A percentile compares a stretch with the other conserved stretches of the same genome.
These are phyloP conservation scores for Eremophila alpestris DNA, from an alignment of 2,797 vertebrate genomes.

Conservation along the genomic window DNA sequence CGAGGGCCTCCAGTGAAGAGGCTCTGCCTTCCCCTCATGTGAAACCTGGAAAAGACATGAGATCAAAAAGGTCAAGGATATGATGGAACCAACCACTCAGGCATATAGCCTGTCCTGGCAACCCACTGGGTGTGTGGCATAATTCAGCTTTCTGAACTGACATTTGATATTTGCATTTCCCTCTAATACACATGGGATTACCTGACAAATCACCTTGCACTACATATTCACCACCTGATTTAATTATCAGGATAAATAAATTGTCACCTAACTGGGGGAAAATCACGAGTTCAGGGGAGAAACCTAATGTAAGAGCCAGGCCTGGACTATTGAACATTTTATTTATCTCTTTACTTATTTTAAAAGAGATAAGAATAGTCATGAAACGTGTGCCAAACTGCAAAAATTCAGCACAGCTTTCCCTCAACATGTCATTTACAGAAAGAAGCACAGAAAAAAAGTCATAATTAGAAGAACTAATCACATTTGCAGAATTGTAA, in stretches of 20 bases:
- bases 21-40: neutral
- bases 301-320: neutral
- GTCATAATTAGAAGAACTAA: neutral
- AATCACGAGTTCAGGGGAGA: neutral
- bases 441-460: neutral
- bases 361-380: neutral
- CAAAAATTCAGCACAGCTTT: neutral
- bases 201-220: slow-evolving; percentile 10
- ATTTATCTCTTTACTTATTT: neutral
- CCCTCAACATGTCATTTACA: neutral
- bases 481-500: neutral
- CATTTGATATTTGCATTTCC: neutral
- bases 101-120: neutral
- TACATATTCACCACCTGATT: neutral
- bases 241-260: slow-evolving; percentile 34
- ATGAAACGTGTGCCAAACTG: neutral
- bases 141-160: slow-evolving; percentile 6
- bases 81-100: neutral
- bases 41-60: neutral
- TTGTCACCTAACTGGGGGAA: neutral
- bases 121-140: neutral
- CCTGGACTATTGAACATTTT: neutral
- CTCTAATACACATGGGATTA: neutral
- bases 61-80: neutral
- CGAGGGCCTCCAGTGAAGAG: neutral